These are phyloP conservation scores for Xyrauchen texanus DNA, from an alignment of 2,113 vertebrate genomes.

Conservation along the genomic window DNA sequence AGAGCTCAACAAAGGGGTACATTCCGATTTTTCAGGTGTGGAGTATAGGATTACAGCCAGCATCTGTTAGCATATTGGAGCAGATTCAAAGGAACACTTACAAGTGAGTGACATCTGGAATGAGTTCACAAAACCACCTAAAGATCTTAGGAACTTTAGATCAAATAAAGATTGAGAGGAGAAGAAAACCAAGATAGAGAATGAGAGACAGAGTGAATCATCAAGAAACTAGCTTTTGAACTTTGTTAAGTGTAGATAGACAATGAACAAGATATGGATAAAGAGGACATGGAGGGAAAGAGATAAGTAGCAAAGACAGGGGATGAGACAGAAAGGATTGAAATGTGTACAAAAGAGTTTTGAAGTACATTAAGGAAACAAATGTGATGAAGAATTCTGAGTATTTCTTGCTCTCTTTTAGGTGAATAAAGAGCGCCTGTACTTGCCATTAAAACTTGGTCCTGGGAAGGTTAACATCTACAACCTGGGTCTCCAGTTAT, in stretches of 20 bases:
- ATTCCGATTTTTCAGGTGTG: slow-evolving; percentile 70
- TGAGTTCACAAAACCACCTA: slow-evolving; percentile 69
- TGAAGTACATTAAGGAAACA: neutral
- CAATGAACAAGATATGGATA: neutral
- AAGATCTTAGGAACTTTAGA: slow-evolving; percentile 59
- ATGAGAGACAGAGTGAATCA: slow-evolving; percentile 2
- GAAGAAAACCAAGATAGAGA: slow-evolving; percentile 28
- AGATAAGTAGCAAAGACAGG: too few relatives aligned
- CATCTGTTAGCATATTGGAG: slow-evolving; percentile 73
- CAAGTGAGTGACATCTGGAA: slow-evolving; percentile 74
- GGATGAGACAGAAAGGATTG: too few relatives aligned
- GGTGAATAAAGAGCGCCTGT: slow-evolving; percentile 90
- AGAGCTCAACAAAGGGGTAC: slow-evolving; percentile 61
- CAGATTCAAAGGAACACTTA: slow-evolving; percentile 65
- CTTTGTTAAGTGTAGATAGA: neutral
- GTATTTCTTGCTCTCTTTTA: slow-evolving; percentile 58
- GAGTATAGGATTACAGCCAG: slow-evolving; percentile 72
- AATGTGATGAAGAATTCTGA: neutral
- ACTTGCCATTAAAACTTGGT: slow-evolving; percentile 90
- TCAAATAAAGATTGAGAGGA: slow-evolving; percentile 49
- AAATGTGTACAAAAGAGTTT: too few relatives aligned
- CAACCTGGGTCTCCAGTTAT: slow-evolving; percentile 85
- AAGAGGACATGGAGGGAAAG: neutral
- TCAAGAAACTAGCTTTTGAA: too few relatives aligned
- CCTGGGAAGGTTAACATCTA: slow-evolving; percentile 90